Conservation (phyloP, 37 sponge, comb jelly and placozoan genomes). For the Hexactinellida sp. region DNA sequence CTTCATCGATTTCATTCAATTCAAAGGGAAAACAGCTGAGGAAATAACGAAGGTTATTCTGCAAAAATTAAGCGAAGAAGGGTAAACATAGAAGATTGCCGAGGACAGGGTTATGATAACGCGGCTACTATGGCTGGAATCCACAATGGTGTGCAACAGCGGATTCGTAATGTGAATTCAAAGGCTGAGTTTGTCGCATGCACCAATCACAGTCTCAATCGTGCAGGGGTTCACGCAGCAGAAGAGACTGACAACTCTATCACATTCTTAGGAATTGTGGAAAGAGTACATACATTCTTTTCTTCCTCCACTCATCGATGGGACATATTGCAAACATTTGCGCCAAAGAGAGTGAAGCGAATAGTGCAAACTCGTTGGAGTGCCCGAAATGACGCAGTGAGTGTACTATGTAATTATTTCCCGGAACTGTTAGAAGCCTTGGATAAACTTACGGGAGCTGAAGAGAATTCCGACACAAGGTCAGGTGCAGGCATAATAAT, state of each 20-base stretch:
- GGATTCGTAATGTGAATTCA: background rate
- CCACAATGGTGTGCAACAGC: background rate
- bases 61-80: background rate
- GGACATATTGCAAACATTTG: background rate
- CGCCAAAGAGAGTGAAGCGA: background rate
- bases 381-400: background rate
- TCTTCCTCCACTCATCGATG: background rate
- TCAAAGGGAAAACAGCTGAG: background rate
- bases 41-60: background rate
- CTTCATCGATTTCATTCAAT: background rate
- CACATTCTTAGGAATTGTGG: background rate
- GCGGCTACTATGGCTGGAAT: slow-evolving; percentile 9
- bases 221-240: background rate
- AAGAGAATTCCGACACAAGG: background rate
- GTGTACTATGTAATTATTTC: background rate
- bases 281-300: background rate
- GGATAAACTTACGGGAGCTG: background rate
- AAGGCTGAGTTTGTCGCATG: background rate
- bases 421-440: background rate
- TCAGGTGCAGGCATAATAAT: background rate
- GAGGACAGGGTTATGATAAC: background rate
- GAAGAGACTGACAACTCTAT: background rate
- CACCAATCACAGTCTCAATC: background rate
- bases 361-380: background rate
- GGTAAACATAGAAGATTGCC: background rate